A percentile compares a stretch with the other conserved stretches of the same genome.
Evolutionary conservation across 2,888 invertebrate genomes (phyloP).

Genomic region (Rhingia rostrata): DNA sequence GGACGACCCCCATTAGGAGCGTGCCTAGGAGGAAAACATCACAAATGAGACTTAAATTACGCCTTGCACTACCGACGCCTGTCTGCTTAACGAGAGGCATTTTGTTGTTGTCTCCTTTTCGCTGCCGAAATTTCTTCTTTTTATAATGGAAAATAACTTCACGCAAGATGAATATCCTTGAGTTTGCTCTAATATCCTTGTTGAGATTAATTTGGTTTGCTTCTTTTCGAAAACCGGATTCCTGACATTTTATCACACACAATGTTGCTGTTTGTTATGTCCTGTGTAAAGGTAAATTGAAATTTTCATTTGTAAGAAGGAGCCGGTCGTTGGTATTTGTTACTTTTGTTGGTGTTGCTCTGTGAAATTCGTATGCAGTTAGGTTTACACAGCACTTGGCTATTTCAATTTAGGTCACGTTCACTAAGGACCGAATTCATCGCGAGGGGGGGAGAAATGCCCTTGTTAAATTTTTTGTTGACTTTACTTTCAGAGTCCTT

Average conservation of each 20-base stretch:
- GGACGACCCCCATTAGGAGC: conserved; percentile 44
- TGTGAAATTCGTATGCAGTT: conserved; percentile 26
- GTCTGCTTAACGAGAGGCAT: conserved; percentile 62
- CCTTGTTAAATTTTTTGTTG: conserved; percentile 54
- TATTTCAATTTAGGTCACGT: conserved; percentile 64
- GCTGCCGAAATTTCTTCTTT: conserved; percentile 9
- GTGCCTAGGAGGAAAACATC: conserved; percentile 56
- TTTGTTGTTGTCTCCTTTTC: neutral
- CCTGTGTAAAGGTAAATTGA: conserved; percentile 36
- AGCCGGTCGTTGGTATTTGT: neutral
- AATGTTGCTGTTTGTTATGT: conserved; percentile 17
- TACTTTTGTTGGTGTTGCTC: no score
- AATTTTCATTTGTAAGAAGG: conserved; percentile 48
- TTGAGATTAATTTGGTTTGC: conserved; percentile 76
- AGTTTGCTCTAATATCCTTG: conserved; percentile 28
- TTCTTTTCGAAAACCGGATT: conserved; percentile 77
- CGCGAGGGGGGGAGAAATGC: conserved; percentile 27
- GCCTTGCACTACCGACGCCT: conserved; percentile 17
- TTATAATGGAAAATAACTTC: conserved; percentile 22
- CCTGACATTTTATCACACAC: conserved; percentile 54
- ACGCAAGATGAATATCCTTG: conserved; percentile 28
- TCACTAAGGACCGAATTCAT: conserved; percentile 44
- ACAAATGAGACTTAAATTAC: conserved; percentile 51
- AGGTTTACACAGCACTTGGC: conserved; percentile 7
- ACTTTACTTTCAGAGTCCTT: conserved; percentile 5